Evolutionary conservation across 2,888 invertebrate species (phyloP).

Genomic region (Monochamus alternatus): DNA sequence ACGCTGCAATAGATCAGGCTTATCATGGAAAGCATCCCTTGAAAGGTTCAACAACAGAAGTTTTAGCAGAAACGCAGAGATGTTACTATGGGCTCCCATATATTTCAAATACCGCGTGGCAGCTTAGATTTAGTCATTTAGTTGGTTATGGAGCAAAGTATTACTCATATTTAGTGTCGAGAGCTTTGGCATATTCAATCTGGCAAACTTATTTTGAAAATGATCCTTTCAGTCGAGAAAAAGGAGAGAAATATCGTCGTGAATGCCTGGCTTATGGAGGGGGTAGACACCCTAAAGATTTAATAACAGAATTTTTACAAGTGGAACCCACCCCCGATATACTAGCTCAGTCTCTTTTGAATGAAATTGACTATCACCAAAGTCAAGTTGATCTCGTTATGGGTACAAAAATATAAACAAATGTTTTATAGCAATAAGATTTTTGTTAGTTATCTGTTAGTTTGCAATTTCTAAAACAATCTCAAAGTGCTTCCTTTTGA

Average conservation of each 20-base stretch:
- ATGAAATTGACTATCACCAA: slow-evolving; percentile 77
- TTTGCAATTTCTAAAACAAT: slow-evolving; percentile 30
- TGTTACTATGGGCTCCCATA: slow-evolving; percentile 91
- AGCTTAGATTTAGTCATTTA: slow-evolving; percentile 94
- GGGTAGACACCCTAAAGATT: slow-evolving; percentile 83
- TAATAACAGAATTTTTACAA: slow-evolving; percentile 86
- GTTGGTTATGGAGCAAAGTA: slow-evolving; percentile 99
- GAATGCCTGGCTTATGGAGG: slow-evolving; percentile 91
- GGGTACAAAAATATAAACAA: slow-evolving; percentile 37
- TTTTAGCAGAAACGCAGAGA: slow-evolving; percentile 83
- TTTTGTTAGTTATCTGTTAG: slow-evolving; percentile 17
- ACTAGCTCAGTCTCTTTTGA: slow-evolving; percentile 86
- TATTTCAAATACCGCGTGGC: slow-evolving; percentile 95
- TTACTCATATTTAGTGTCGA: slow-evolving; percentile 96
- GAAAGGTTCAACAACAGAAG: slow-evolving; percentile 78
- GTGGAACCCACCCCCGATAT: slow-evolving; percentile 83
- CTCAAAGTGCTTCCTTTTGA: slow-evolving; percentile 32
- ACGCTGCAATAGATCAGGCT: slow-evolving; percentile 89
- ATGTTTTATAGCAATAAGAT: slow-evolving; percentile 17
- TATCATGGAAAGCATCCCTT: slow-evolving; percentile 82
- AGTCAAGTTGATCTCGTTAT: slow-evolving; percentile 56
- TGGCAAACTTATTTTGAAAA: slow-evolving; percentile 90
- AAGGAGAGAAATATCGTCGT: slow-evolving; percentile 84
- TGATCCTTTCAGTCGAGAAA: slow-evolving; percentile 83
- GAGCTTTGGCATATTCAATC: slow-evolving; percentile 92